Base-by-base conservation (phyloP, 2,113 vertebrate species). In the Muscicapa adusta region DNA sequence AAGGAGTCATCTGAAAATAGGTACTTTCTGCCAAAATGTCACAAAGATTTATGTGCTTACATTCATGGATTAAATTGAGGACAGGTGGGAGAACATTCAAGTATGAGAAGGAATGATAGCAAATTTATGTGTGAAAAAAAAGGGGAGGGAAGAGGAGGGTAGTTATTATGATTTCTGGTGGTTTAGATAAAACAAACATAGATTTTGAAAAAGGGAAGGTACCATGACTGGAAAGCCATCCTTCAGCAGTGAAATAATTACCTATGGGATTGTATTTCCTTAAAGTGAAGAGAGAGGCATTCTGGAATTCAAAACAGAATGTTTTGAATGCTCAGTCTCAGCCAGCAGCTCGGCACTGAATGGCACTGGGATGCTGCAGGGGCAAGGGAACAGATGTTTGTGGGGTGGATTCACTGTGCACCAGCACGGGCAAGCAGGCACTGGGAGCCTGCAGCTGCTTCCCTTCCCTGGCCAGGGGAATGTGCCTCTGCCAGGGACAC, bases 31-130 rank as follows among this genome's bases (percentile, higher is more conserved):
- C 98, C 98, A 98, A 98, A 98, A 98, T 78, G 98, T 98, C 98
- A 98, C 77, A 85, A 98, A 98, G 98, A 98, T 98, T 98, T 98
- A 98, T 98, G 97, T 96, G 96, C 96, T 97, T 98, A 97, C 96
- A 97, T 97, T 98, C 97, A 97, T 16, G 68, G 97, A 98, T 98
- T 98, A 98, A 98, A 98, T 98, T 98, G 98, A 98, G 97, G 98
- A 97, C 98, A 98, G 98, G 98, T 98, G 98, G 98, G 98, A 97
- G 98, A 98, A 97, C 91, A 95, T 94, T 98, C 96, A 93, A 94
- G 91, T 96, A 96, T 93, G 93, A 97, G 96, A 97, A 97, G 95
- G 96, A 97, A 97, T 97, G 97, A 98, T 98, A 97, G 97, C 83
- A 96, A 96, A 68, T 94, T 97, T 98, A 97, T 97, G 90, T 93